Evolutionary conservation across 2,113 vertebrate genomes (phyloP).

Genomic region (Tenrec ecaudatus): DNA sequence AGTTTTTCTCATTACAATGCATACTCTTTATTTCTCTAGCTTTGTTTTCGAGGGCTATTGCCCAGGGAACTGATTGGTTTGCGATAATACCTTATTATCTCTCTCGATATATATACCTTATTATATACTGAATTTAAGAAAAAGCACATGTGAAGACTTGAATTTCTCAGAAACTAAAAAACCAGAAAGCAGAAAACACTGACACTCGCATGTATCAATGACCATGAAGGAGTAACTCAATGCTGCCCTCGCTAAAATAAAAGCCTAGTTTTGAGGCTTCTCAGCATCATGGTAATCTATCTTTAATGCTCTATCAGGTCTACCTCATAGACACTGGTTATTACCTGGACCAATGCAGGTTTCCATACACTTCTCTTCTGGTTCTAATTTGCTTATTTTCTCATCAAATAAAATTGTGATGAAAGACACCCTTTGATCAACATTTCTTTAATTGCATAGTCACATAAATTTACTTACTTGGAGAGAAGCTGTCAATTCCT

Average conservation of each 20-base stretch:
- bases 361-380: neutral
- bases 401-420: neutral
- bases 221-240: neutral
- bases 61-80: slow-evolving; percentile 46
- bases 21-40: slow-evolving; percentile 16
- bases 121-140: slow-evolving; percentile 27
- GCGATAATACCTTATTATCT: neutral
- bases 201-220: neutral
- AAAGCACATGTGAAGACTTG: neutral
- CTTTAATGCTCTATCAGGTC: neutral
- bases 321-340: neutral
- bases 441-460: neutral
- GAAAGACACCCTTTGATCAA: neutral
- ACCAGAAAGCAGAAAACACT: slow-evolving; percentile 50
- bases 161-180: slow-evolving; percentile 38
- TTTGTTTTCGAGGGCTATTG: slow-evolving; percentile 48
- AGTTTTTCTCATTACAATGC: slow-evolving; percentile 50
- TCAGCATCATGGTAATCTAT: neutral
- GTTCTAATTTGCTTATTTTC: neutral
- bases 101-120: no score
- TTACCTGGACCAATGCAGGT: slow-evolving; percentile 9
- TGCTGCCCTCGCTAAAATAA: neutral
- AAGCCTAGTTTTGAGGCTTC: slow-evolving; percentile 1
- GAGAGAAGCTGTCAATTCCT: slow-evolving; percentile 24
- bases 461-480: neutral